Evolutionary conservation across 2,888 invertebrate species (phyloP).

Genomic region (Eledone cirrhosa): DNA sequence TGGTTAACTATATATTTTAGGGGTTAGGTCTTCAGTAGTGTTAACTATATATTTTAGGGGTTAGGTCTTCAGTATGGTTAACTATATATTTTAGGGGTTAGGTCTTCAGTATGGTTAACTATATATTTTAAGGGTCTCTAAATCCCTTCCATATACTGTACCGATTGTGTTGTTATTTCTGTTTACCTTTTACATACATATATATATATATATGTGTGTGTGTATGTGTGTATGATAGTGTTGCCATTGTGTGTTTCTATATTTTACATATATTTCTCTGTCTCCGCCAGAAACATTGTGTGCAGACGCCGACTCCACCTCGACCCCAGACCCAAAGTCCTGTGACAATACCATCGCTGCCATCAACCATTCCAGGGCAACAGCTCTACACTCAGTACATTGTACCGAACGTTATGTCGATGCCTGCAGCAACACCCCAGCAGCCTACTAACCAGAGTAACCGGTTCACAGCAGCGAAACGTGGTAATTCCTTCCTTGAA

Average conservation of each 20-base stretch:
- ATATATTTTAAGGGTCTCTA: too few species aligned
- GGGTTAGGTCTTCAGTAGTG: too few species aligned
- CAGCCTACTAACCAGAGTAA: constrained; percentile 32
- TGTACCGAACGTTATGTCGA: constrained; percentile 27
- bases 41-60: too few species aligned
- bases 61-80: too few species aligned
- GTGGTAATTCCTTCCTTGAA: background rate
- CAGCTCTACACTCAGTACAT: constrained; percentile 17
- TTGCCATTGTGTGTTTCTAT: too few species aligned
- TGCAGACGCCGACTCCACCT: constrained; percentile 48
- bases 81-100: too few species aligned
- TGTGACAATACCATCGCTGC: constrained; percentile 37
- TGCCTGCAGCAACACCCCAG: constrained; percentile 29
- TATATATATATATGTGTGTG: too few species aligned
- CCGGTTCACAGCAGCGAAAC: constrained; percentile 10
- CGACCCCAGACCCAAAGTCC: constrained; percentile 53
- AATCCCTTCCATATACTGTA: too few species aligned
- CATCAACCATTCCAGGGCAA: constrained; percentile 33
- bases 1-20: too few species aligned
- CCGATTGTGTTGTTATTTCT: background rate
- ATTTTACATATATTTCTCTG: too few species aligned
- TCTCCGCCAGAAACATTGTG: constrained; percentile 29
- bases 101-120: too few species aligned
- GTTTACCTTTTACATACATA: background rate
- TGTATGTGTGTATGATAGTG: too few species aligned